phyloP scores from a whole-genome alignment of 2,888 invertebrate species.

The Agriopis leucophaearia region DNA sequence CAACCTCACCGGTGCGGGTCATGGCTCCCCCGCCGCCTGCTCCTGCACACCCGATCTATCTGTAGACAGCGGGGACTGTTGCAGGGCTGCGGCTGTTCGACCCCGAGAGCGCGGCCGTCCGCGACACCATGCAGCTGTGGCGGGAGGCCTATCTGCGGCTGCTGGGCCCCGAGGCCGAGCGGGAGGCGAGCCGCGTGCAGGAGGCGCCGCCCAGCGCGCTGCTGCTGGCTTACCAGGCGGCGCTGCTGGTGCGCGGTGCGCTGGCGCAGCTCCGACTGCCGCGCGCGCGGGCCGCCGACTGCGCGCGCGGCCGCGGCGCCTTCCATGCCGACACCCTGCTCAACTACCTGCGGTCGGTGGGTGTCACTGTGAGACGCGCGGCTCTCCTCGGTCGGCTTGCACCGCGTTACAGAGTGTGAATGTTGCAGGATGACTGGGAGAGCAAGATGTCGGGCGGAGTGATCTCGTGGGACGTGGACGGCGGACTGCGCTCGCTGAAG shows the following conservation, averaged over 20 bases:
- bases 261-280: conserved; percentile 59
- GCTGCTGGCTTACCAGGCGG: conserved; percentile 48
- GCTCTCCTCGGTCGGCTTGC: background rate
- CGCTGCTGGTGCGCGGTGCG: conserved; percentile 56
- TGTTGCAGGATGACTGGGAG: conserved; percentile 42
- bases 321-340: conserved; percentile 78
- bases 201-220: conserved; percentile 42
- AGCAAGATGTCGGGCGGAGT: conserved; percentile 35
- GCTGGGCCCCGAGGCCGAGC: conserved; percentile 2
- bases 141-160: conserved; percentile 45
- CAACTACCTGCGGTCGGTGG: conserved; percentile 74
- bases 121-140: conserved; percentile 49
- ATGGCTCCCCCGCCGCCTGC: conserved; percentile 5
- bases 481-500: conserved; percentile 48
- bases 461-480: conserved; percentile 43
- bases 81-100: conserved; percentile 70
- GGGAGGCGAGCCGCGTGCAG: conserved; percentile 38
- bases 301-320: conserved; percentile 62
- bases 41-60: conserved; percentile 33
- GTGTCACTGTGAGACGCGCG: conserved; percentile 12
- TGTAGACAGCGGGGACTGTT: too few relatives aligned
- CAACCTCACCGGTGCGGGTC: conserved; percentile 67
- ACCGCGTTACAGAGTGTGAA: background rate
- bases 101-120: conserved; percentile 57
- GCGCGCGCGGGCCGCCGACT: conserved; percentile 53